Base-by-base conservation (phyloP, 2,888 invertebrate genomes). In the Liposcelis brunnea region DNA sequence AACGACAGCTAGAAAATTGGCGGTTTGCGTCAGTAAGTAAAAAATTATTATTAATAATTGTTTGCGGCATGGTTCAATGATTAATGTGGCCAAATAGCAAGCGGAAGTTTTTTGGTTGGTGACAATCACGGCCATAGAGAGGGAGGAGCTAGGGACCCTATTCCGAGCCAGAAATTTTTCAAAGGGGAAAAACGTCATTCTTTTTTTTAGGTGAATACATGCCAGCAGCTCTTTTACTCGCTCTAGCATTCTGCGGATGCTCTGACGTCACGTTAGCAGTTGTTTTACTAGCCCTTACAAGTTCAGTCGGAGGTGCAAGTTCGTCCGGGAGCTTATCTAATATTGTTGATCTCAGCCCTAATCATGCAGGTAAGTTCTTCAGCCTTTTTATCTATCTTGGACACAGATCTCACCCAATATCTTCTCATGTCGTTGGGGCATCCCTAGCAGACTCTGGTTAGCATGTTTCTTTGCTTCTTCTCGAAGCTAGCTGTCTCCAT, bases 261-360 rank as follows among this genome's bases (percentile, higher is more conserved):
- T 15, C 42, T 7, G 47, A 35, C 37, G 32, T 47, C 10, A 43
- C 26, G 33, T 37, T 50, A 4, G 51, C 53, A 8, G 47, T 50
- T 14, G 33, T 47, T 4, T 35, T 51, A 10, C 44, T 52, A 21
- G 45, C 48, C 0, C 31, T 49, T 19, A 34, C 49, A 2, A 47
- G 43, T n/a, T 48, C 52, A 12, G 35, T 49, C 10, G 47, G 50
- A 7, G 52, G 53, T 14, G 53, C 53, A 10, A 49, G 49, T 43
- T 49, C 52, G 12, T 51, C 52, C 14, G 53, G 53, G 2, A 52
- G 49, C 42, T 44, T 53, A 19, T 50, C 52, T 14, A 53, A 52
- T 47, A 48, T 52, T 33, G 37, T 51, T 11, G 49, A 49, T 31
- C 40, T 47, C 11, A 47, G 44, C 31, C 49, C 47, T 32, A 47